A percentile compares a stretch with the other conserved stretches of the same genome.
Conservation (phyloP, 2,888 invertebrate species). For the Cheilosia grossa region DNA sequence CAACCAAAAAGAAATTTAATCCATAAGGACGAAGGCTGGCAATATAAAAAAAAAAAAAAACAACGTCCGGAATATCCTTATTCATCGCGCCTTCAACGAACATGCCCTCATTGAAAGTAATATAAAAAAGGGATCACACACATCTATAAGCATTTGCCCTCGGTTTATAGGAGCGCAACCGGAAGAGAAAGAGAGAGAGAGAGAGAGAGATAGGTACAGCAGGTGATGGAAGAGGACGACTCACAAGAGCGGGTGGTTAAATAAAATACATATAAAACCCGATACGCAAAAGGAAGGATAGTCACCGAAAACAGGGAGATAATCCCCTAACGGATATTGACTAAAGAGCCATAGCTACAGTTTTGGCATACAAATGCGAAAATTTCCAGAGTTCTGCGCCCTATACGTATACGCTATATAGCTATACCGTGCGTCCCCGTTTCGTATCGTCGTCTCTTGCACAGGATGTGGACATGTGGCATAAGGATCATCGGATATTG, state of each 20-base stretch:
- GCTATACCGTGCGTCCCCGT: not conserved
- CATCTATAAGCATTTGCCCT: constrained; percentile 26
- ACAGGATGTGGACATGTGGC: constrained; percentile 54
- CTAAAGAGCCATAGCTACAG: constrained; percentile 68
- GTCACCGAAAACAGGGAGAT: constrained; percentile 56
- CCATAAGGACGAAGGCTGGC: constrained; percentile 47
- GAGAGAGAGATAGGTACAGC: constrained; percentile 2
- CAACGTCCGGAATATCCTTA: constrained; percentile 45
- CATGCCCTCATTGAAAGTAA: constrained; percentile 46
- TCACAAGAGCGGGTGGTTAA: constrained; percentile 46
- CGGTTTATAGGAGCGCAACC: constrained; percentile 19
- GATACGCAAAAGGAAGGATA: constrained; percentile 32
- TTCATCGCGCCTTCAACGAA: constrained; percentile 55
- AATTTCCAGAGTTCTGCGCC: constrained; percentile 33
- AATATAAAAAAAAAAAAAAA: constrained; percentile 17
- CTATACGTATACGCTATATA: too few relatives aligned
- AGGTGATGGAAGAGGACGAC: constrained; percentile 50
- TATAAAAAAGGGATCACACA: constrained; percentile 27
- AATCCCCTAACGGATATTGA: constrained; percentile 72
- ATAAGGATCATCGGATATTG: constrained; percentile 70
- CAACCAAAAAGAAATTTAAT: constrained; percentile 51
- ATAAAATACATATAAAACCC: constrained; percentile 56
- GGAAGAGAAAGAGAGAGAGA: not conserved
- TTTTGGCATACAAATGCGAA: constrained; percentile 73
- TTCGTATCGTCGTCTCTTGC: not conserved